Evolutionary conservation across 2,797 vertebrate genomes (phyloP), one percentile per base, ranked within the genome.

Genomic region (Hyperoplus lanceolatus): DNA sequence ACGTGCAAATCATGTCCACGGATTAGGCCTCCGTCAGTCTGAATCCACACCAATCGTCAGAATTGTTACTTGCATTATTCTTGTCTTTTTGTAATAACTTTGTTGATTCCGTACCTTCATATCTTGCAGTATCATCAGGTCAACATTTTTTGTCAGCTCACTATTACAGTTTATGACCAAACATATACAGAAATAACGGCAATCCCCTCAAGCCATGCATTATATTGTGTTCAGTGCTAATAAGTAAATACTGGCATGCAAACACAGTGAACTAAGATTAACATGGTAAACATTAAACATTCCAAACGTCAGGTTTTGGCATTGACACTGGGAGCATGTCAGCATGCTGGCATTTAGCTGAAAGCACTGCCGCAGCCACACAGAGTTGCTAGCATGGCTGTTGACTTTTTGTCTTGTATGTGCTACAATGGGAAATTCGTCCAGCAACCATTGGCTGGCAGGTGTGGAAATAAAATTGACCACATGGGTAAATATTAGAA

Each of bases 391-490:
- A 36, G n/a, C 39, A 29, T n/a, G 14, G n/a, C 60, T 58, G 9
- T 3, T 12, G 46, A 15, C 14, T 49, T 15, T 42, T 6, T 54
- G 4, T 29, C 29, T 15, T 65, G 58, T 55, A 45, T 54, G 53
- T 73, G 57, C 49, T 16, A 39, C 38, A 45, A 42, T 55, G 51
- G 43, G 50, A 68, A 75, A 81, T 39, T 54, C 45, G 80, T 84
- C 14, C 16, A 18, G 13, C 50, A 50, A 64, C 60, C 72, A 56
- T 45, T 51, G 39, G 62, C 71, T 63, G 77, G 18, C 83, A 86
- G 73, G 78, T 77, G 83, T 74, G 64, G 51, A 51, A 72, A 86
- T 85, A 63, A 76, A 80, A 73, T 77, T 29, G 79, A 77, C 75
- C 56, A 41, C 53, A 65, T 41, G 57, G 29, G 60, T 56, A 48